Evolutionary conservation across 2,888 invertebrate genomes (phyloP).

Genomic region (Halictus ligatus): DNA sequence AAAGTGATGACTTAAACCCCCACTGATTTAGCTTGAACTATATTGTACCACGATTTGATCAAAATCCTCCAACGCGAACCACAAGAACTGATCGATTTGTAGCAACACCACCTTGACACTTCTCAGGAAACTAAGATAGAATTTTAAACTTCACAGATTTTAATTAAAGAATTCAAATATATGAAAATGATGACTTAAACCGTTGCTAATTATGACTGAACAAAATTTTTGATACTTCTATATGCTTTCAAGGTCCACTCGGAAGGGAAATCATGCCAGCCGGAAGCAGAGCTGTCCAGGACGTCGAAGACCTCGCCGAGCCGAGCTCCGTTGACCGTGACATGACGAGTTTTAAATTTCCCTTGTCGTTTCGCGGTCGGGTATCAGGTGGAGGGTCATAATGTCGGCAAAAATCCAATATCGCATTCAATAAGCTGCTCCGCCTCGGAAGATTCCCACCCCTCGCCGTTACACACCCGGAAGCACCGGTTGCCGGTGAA

Average conservation of each 20-base stretch:
- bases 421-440: slow-evolving; percentile 81
- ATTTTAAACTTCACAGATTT: background rate
- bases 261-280: background rate
- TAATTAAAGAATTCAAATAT: background rate
- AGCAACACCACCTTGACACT: no score
- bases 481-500: slow-evolving; percentile 47
- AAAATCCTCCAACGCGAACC: background rate
- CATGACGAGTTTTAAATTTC: slow-evolving; percentile 83
- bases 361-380: slow-evolving; percentile 80
- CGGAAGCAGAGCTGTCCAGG: background rate
- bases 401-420: slow-evolving; percentile 81
- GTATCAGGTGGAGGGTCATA: slow-evolving; percentile 78
- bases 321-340: slow-evolving; percentile 58
- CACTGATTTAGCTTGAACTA: background rate
- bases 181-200: background rate
- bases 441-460: slow-evolving; percentile 62
- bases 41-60: background rate
- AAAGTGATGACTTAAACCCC: background rate
- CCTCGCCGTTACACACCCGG: slow-evolving; percentile 37
- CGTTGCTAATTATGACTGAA: background rate
- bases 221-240: background rate
- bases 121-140: background rate
- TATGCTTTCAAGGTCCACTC: background rate
- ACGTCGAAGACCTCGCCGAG: slow-evolving; percentile 28
- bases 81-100: background rate